phyloP scores from a whole-genome alignment of 1,140 invertebrate genomes.

The Zelostemma sp. region DNA sequence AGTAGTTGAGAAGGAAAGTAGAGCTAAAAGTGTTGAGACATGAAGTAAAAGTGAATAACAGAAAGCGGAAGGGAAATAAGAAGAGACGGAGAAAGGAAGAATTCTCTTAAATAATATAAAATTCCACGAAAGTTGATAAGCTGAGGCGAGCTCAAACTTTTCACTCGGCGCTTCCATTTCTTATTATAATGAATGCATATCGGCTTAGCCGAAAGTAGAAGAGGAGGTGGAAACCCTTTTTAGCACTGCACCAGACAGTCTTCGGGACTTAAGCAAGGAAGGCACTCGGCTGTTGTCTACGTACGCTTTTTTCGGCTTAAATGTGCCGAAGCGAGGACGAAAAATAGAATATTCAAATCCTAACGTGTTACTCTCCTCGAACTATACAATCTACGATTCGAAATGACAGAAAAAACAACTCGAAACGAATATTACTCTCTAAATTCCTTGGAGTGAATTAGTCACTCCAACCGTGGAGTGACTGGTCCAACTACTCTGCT shows the following conservation, averaged over 20 bases:
- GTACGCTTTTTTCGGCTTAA: conserved; percentile 40
- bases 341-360: too few relatives aligned
- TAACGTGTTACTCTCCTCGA: too few relatives aligned
- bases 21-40: conserved; percentile 34
- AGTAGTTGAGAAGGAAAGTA: conserved; percentile 16
- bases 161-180: conserved; percentile 67
- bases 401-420: too few relatives aligned
- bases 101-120: conserved; percentile 70
- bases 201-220: conserved; percentile 65
- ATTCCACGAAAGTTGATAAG: conserved; percentile 69
- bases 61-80: conserved; percentile 40
- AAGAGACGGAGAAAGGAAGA: conserved; percentile 33
- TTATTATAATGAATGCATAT: conserved; percentile 72
- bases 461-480: too few relatives aligned
- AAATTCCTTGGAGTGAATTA: too few relatives aligned
- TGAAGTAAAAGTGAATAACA: conserved; percentile 39
- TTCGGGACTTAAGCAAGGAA: conserved; percentile 48
- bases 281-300: conserved; percentile 18
- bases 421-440: too few relatives aligned
- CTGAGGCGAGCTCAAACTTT: conserved; percentile 66
- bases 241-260: conserved; percentile 51
- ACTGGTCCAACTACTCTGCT: too few relatives aligned
- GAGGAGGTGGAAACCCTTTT: conserved; percentile 64
- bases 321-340: conserved; percentile 15
- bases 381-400: too few relatives aligned